phyloP scores from a whole-genome alignment of 2,888 invertebrate species.

The Agrotis puta region DNA sequence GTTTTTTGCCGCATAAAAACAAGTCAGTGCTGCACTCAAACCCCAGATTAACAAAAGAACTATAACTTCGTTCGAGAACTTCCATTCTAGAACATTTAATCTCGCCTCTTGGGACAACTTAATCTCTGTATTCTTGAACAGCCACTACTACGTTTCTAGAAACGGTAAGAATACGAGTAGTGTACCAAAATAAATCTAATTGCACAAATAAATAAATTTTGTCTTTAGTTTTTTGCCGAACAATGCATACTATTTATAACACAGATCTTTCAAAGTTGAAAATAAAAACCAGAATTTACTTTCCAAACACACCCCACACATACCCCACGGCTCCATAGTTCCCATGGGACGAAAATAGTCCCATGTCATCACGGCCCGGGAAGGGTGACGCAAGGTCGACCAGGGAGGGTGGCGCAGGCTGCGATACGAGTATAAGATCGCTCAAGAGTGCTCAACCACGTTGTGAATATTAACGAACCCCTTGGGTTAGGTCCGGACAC shows the following conservation, averaged over 20 bases:
- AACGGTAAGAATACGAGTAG: background rate
- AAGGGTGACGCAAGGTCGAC: constrained; percentile 43
- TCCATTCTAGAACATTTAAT: constrained; percentile 13
- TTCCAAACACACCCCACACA: constrained; percentile 17
- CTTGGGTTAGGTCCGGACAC: constrained; percentile 23
- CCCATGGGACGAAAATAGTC: constrained; percentile 64
- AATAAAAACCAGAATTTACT: background rate
- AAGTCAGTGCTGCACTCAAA: constrained; percentile 3
- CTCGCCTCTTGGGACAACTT: constrained; percentile 1
- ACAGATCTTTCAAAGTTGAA: background rate
- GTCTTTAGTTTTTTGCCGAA: no score
- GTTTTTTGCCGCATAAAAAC: background rate
- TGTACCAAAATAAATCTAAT: background rate
- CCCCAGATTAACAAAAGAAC: constrained; percentile 11
- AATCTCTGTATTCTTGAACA: constrained; percentile 8
- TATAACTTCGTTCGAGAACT: background rate
- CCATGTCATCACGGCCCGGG: constrained; percentile 45
- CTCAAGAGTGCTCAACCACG: constrained; percentile 49
- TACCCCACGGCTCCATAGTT: constrained; percentile 8
- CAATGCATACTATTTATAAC: background rate
- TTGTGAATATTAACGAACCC: constrained; percentile 70
- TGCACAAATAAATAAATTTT: background rate
- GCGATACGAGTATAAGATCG: constrained; percentile 47
- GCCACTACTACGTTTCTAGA: background rate
- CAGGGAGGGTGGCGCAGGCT: constrained; percentile 61